Evolutionary conservation across 35 echinoderm and acorn worm species (phyloP).

Genomic region (Lytechinus variegatus): DNA sequence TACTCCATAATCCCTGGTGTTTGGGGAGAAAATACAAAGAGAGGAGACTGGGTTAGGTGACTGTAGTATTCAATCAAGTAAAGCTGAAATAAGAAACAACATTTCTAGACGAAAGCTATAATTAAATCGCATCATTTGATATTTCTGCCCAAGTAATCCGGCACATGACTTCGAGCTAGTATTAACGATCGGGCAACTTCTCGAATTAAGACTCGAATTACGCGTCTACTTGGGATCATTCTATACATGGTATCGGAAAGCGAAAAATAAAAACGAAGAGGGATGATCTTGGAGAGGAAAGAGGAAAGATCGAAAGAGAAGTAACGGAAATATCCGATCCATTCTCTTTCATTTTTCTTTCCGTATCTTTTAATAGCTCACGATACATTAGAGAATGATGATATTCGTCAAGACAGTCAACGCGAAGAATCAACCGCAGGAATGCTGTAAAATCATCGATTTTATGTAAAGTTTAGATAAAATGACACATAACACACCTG

Average conservation of each 20-base stretch:
- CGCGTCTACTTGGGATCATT: not conserved
- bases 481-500: conserved; percentile 10
- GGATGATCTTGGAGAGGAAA: not conserved
- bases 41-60: conserved; percentile 24
- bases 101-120: conserved; percentile 35
- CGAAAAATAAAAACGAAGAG: not conserved
- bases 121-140: conserved; percentile 48
- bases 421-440: conserved; percentile 8
- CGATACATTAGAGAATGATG: not conserved
- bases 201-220: conserved; percentile 42
- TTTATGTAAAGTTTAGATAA: not conserved
- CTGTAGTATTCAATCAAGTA: conserved; percentile 24
- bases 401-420: not conserved
- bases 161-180: conserved; percentile 24
- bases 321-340: not conserved
- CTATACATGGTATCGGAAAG: not conserved
- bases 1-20: not conserved
- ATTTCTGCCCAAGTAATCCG: conserved; percentile 24
- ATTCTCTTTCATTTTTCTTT: not conserved
- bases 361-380: not conserved
- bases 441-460: conserved; percentile 13
- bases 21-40: not conserved
- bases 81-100: conserved; percentile 40
- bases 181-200: conserved; percentile 40
- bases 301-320: not conserved